phyloP scores from a whole-genome alignment of 37 sponge, comb jelly and placozoan species.

The Cliona cf. orientalis region DNA sequence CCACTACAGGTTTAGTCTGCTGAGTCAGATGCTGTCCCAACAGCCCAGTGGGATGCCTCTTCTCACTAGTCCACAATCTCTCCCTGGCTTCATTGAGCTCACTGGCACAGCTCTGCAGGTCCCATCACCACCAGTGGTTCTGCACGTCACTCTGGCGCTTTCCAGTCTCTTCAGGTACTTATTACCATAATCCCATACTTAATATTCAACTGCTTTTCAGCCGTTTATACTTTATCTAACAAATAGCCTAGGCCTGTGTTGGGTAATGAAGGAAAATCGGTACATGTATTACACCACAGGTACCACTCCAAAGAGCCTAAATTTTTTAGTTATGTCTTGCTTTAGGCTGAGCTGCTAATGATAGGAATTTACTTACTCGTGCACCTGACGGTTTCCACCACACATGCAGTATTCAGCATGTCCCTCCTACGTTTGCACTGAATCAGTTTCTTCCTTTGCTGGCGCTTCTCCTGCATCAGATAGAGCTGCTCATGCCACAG shows the following conservation, averaged over 20 bases:
- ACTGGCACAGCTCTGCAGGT: slow-evolving; percentile 18
- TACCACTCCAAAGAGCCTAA: too few relatives aligned
- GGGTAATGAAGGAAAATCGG: neutral
- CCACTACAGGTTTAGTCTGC: too few relatives aligned
- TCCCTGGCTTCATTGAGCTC: slow-evolving; percentile 31
- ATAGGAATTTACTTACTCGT: too few relatives aligned
- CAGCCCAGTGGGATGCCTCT: slow-evolving; percentile 40
- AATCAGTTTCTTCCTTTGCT: slow-evolving; percentile 39
- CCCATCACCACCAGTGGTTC: neutral
- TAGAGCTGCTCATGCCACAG: slow-evolving; percentile 52
- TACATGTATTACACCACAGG: neutral
- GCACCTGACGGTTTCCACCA: neutral
- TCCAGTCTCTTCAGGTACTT: slow-evolving; percentile 22
- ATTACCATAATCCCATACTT: too few relatives aligned
- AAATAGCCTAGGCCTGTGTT: too few relatives aligned
- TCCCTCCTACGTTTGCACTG: slow-evolving; percentile 47
- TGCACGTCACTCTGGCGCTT: neutral
- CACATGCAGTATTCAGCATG: slow-evolving; percentile 37
- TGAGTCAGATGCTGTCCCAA: slow-evolving; percentile 10
- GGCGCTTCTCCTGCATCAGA: slow-evolving; percentile 28
- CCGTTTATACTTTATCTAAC: too few relatives aligned
- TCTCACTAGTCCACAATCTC: slow-evolving; percentile 14
- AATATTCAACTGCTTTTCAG: too few relatives aligned
- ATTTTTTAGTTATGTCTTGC: too few relatives aligned
- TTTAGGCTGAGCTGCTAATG: too few relatives aligned